Base-by-base conservation (phyloP, 2,888 invertebrate genomes). In the Chesias legatella region DNA sequence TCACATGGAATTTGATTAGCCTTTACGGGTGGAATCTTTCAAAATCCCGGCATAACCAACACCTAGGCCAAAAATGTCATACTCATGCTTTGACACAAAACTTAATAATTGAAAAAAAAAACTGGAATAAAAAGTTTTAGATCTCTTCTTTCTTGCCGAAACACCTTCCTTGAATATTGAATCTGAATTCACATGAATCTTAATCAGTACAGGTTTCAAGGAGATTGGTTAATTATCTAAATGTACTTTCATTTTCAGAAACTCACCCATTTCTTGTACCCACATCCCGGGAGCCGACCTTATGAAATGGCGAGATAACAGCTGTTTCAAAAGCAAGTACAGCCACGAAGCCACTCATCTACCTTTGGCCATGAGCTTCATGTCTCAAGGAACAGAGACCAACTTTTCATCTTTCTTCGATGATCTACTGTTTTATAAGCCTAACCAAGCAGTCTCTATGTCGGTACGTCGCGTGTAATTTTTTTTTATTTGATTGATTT, bases 271-370 rank as follows among this genome's bases (percentile, higher is more conserved):
- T 0, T 66, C 71, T 0, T 80, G 80, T 40, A 44, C 57, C 0
- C 67, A 73, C 38, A 71, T 79, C 6, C 53, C 54, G 7, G 64
- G 70, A 1, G 48, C 60, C 0, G 76, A 79, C 36, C 48, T 79
- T 6, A 54, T 48, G 1, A 65, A 63, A 48, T 80, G 80, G 80
- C 57, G 57, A 10, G 80, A 80, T 34, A 44, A 48, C 20, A 68
- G 61, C 34, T 79, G 79, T 25, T 58, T 48, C 8, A 59, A 58
- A 28, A 48, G 60, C 3, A 55, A 67, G 27, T 40, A 60, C 20
- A 33, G 25, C 3, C 35, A 54, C 1, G 54, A 56, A 25, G 36
- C 41, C 0, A 52, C 51, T 0, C 41, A 52, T 3, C 10, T 41
- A 1, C 60, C 59, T 2, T 17, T 17, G 5, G 5, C 13, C 0